These are phyloP conservation scores for Muschampia plurimacula DNA, from an alignment of 2,888 invertebrate species.

Conservation along the genomic window DNA sequence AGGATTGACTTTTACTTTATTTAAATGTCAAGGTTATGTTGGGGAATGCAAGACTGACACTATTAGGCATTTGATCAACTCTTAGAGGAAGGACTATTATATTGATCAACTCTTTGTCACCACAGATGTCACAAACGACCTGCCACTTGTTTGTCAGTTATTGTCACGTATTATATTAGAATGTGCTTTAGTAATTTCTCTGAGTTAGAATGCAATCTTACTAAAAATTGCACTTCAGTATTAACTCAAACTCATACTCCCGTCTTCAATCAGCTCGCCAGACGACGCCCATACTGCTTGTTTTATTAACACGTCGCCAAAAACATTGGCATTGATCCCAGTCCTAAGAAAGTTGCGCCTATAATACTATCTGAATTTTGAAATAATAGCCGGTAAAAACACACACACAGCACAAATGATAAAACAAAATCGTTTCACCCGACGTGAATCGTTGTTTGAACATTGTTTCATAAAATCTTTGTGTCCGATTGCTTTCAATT, in stretches of 20 bases:
- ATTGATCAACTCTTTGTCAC: no score
- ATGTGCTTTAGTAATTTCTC: no score
- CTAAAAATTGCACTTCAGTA: conserved; percentile 49
- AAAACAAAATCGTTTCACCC: conserved; percentile 4
- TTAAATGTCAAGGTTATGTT: conserved; percentile 1
- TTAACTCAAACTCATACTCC: conserved; percentile 57
- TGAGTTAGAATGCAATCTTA: not conserved
- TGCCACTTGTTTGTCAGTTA: no score
- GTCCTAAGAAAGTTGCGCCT: conserved; percentile 50
- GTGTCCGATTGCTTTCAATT: not conserved
- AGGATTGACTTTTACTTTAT: conserved; percentile 40
- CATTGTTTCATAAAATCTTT: not conserved
- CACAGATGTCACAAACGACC: no score
- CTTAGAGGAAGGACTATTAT: no score
- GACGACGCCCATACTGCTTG: conserved; percentile 66
- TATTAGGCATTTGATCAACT: not conserved
- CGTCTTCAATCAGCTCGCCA: conserved; percentile 48
- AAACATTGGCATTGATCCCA: conserved; percentile 77
- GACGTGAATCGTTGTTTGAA: not conserved
- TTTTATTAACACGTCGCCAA: conserved; percentile 73
- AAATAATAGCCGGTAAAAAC: conserved; percentile 47
- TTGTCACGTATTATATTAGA: no score
- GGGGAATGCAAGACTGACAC: not conserved
- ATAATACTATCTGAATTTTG: conserved; percentile 60
- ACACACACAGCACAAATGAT: conserved; percentile 6